Percentiles rank a stretch among this genome's conserved stretches.
phyloP scores from a whole-genome alignment of 92 coral and sea anemone species.

The Virgularia gustaviana region DNA sequence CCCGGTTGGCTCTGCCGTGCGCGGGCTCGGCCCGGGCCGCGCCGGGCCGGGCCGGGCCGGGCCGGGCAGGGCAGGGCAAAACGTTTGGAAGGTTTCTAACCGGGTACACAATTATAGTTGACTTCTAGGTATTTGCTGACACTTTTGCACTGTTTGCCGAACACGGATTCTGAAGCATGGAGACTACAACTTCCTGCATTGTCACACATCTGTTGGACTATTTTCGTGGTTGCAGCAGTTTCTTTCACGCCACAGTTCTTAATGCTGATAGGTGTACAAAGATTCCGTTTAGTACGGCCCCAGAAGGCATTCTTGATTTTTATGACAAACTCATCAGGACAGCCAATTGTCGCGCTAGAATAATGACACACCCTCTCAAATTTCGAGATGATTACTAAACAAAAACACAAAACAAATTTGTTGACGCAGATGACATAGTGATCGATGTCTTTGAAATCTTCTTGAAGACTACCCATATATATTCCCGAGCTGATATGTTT shows the following conservation, averaged over 20 bases:
- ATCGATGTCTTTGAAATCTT: no score
- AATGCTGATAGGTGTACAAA: conserved; percentile 53
- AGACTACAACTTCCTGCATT: conserved; percentile 53
- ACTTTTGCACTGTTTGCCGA: conserved; percentile 47
- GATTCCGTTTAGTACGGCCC: conserved; percentile 58
- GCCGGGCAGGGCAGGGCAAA: not conserved
- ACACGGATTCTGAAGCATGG: conserved; percentile 43
- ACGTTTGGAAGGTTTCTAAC: conserved; percentile 28
- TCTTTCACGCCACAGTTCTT: conserved; percentile 57
- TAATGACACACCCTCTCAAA: conserved; percentile 58
- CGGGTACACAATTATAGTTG: conserved; percentile 53
- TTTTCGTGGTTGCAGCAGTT: conserved; percentile 24
- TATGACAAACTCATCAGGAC: conserved; percentile 67
- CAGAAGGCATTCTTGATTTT: conserved; percentile 60
- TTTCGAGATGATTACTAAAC: conserved; percentile 50
- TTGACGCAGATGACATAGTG: no score
- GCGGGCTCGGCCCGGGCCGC: no score
- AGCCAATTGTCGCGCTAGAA: conserved; percentile 60
- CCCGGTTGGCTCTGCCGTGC: not conserved
- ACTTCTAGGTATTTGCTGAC: conserved; percentile 73
- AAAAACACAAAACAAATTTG: no score
- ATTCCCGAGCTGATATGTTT: no score
- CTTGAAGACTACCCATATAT: no score
- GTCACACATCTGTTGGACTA: conserved; percentile 53
- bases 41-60: no score